A percentile compares a stretch with the other conserved stretches of the same genome.
These are phyloP conservation scores for Bubo scandiacus DNA, from an alignment of 2,113 vertebrate species.

Conservation along the genomic window DNA sequence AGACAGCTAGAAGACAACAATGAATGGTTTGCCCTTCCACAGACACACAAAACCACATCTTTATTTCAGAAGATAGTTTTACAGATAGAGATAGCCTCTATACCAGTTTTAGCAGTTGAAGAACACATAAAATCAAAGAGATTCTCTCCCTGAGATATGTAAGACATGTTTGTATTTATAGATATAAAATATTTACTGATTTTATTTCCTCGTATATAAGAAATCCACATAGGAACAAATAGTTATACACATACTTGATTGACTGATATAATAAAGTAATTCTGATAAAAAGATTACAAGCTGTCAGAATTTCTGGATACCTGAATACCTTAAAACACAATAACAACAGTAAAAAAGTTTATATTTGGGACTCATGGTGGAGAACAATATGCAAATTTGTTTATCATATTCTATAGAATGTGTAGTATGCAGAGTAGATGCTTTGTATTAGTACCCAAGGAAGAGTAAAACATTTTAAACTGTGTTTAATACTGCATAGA, in stretches of 20 bases:
- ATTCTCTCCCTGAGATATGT: neutral
- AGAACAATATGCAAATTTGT: neutral
- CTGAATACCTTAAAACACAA: neutral
- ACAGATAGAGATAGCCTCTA: neutral
- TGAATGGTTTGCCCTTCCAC: neutral
- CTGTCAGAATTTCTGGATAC: neutral
- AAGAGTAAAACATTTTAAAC: neutral
- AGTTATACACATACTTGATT: neutral
- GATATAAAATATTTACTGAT: neutral
- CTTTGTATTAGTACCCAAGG: neutral
- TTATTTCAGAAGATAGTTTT: neutral
- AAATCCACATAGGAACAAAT: neutral
- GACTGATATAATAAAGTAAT: neutral
- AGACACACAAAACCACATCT: neutral
- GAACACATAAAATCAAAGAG: neutral
- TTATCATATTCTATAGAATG: neutral
- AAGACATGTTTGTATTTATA: neutral
- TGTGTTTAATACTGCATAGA: neutral
- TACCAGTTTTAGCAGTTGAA: neutral
- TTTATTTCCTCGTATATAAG: neutral
- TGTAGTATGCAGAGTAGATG: neutral
- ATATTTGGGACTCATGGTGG: neutral
- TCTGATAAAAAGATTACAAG: neutral
- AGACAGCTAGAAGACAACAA: neutral
- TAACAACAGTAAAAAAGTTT: neutral